Evolutionary conservation across 2,113 vertebrate species (phyloP).

Genomic region (Tylochromis polylepis): DNA sequence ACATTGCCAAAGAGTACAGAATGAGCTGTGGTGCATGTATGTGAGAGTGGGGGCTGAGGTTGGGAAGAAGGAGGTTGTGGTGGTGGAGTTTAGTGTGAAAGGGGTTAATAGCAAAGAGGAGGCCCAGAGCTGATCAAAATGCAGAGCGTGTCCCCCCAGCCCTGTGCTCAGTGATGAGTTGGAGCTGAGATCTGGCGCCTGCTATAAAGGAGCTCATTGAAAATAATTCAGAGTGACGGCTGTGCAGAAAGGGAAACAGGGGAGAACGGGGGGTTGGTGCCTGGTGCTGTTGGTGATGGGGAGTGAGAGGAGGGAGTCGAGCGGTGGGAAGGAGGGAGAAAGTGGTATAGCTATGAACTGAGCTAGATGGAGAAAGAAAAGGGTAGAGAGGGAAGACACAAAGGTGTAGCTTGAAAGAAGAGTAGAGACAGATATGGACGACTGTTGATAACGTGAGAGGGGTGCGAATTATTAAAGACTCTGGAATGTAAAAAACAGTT

Average conservation of each 20-base stretch:
- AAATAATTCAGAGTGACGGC: slow-evolving; percentile 96
- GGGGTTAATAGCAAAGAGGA: slow-evolving; percentile 88
- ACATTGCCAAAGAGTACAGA: slow-evolving; percentile 48
- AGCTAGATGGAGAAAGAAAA: slow-evolving; percentile 56
- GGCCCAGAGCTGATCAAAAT: slow-evolving; percentile 85
- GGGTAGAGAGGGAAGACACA: slow-evolving; percentile 49
- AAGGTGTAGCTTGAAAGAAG: slow-evolving; percentile 30
- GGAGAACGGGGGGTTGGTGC: slow-evolving; percentile 10
- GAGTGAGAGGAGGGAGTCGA: not conserved
- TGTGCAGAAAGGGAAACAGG: slow-evolving; percentile 75
- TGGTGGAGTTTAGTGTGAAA: slow-evolving; percentile 70
- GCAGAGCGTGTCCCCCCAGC: slow-evolving; percentile 79
- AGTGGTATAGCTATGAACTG: slow-evolving; percentile 29
- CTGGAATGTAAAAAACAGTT: slow-evolving; percentile 10
- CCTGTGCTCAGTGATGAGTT: slow-evolving; percentile 85
- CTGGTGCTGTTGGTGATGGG: not conserved
- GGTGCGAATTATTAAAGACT: slow-evolving; percentile 41
- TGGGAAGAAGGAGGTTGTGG: not conserved
- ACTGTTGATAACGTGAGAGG: slow-evolving; percentile 43
- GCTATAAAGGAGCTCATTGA: slow-evolving; percentile 92
- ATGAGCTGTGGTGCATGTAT: slow-evolving; percentile 53
- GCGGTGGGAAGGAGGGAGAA: not conserved
- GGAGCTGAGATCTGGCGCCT: slow-evolving; percentile 87
- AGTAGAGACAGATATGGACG: slow-evolving; percentile 7
- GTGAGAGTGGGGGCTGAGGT: not conserved